These are phyloP conservation scores for Ctenopoma kingsleyae DNA, from an alignment of 2,797 vertebrate genomes.

Conservation along the genomic window DNA sequence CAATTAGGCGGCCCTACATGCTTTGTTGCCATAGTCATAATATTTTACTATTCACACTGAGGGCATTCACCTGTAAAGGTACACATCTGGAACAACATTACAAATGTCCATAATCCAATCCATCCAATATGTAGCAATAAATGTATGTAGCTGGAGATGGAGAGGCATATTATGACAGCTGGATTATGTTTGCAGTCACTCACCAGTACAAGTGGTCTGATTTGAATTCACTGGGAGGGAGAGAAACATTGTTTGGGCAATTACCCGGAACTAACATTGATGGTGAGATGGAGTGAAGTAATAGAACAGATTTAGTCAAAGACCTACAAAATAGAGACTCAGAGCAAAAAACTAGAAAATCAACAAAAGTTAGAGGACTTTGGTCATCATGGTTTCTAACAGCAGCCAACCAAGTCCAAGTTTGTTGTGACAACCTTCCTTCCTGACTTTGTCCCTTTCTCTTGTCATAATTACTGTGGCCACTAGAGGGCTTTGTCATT, in stretches of 20 bases:
- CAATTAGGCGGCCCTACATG: constrained; percentile 25
- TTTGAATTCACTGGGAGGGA: constrained; percentile 53
- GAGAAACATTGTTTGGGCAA: constrained; percentile 53
- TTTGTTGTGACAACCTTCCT: too few species aligned
- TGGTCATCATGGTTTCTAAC: too few species aligned
- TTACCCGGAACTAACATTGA: constrained; percentile 61
- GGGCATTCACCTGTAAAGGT: constrained; percentile 45
- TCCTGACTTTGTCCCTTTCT: too few species aligned
- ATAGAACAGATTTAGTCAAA: constrained; percentile 38
- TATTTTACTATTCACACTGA: constrained; percentile 30
- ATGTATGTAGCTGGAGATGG: constrained; percentile 19
- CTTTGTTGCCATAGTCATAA: constrained; percentile 10
- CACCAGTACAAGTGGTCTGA: constrained; percentile 45
- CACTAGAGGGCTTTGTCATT: too few species aligned
- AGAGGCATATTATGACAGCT: constrained; percentile 45
- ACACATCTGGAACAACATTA: constrained; percentile 42
- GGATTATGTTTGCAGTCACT: constrained; percentile 50
- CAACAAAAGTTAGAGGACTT: neutral
- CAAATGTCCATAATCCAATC: constrained; percentile 23
- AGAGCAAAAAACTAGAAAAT: constrained; percentile 31
- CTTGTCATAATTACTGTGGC: too few species aligned
- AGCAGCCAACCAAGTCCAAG: too few species aligned
- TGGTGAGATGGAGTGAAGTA: constrained; percentile 31
- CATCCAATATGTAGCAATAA: constrained; percentile 13
- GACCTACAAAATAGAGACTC: constrained; percentile 24